Base-by-base conservation (phyloP, 2,888 invertebrate species). In the Eulithis testata region DNA sequence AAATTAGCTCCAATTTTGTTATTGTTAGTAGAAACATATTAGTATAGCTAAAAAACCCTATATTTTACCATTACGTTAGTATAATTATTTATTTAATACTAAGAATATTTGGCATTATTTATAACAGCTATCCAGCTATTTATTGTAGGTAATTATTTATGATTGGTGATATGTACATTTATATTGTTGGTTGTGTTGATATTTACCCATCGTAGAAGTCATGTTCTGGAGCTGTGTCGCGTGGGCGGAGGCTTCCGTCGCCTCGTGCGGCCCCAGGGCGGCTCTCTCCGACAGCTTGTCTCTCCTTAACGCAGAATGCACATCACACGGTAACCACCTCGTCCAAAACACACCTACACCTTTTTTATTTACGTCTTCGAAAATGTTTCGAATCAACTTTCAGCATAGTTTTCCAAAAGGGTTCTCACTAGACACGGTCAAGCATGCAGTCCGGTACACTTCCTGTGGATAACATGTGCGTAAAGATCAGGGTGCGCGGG, bases 151-250 rank as follows among this genome's bases (percentile, higher is more conserved):
- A 31, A 31, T 31, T 31, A 31, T 3, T 0, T 31, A 6, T 31
- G 31, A 31, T 31, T 31, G 31, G 31, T 31, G 31, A 31, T 31
- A 31, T 31, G 3, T 31, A 31, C 31, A 31, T 31, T 31, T 31
- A 31, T 31, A 31, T 31, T 31, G 31, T 31, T 31, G 9, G 40
- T 40, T 5, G 9, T 58, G 40, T 53, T 14, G 40, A 60, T 86
- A 88, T 87, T 93, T 92, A 93, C 93, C 93, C 93, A 93, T 93
- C 64, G 93, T 93, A 80, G 93, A 93, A 82, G 93, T 93, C 93
- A 93, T 93, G 78, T 87, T 93, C 90, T 92, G 91, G 83, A 91
- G 86, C 78, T 86, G 90, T 68, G 81, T 82, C 74, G 87, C 85
- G 76, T 89, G 90, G 75, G 85, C 82, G 76, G 87, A 85, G 89